These are phyloP conservation scores for Diaphora mendica DNA, from an alignment of 2,888 invertebrate genomes.

Conservation along the genomic window DNA sequence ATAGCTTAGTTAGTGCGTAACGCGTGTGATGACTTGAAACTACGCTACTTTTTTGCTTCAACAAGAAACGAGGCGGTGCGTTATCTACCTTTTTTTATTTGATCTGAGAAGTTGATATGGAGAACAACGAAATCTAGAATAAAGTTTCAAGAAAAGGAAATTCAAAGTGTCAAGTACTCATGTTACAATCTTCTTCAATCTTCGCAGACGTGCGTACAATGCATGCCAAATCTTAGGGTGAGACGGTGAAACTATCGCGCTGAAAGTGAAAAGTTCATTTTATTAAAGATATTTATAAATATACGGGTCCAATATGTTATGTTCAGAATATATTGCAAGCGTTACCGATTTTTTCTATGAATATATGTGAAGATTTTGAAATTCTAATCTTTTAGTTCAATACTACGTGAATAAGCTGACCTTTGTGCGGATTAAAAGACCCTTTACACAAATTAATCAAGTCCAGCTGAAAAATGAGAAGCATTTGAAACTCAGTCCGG, in stretches of 20 bases:
- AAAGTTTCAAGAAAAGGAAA: too few relatives aligned
- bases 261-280: too few relatives aligned
- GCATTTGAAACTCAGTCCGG: neutral
- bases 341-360: neutral
- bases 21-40: too few relatives aligned
- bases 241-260: neutral
- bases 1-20: too few relatives aligned
- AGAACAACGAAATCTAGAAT: too few relatives aligned
- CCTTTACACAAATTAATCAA: neutral
- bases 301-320: neutral
- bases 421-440: neutral
- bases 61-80: too few relatives aligned
- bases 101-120: too few relatives aligned
- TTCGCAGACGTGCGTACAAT: neutral
- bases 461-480: neutral
- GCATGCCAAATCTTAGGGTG: neutral
- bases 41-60: too few relatives aligned
- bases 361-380: neutral
- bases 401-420: too few relatives aligned
- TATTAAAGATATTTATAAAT: neutral
- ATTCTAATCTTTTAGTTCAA: neutral
- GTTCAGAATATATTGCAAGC: neutral
- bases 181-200: neutral
- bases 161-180: conserved; percentile 11
- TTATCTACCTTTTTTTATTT: too few relatives aligned